Conservation (phyloP, 2,113 vertebrate species). For the Lepus europaeus region DNA sequence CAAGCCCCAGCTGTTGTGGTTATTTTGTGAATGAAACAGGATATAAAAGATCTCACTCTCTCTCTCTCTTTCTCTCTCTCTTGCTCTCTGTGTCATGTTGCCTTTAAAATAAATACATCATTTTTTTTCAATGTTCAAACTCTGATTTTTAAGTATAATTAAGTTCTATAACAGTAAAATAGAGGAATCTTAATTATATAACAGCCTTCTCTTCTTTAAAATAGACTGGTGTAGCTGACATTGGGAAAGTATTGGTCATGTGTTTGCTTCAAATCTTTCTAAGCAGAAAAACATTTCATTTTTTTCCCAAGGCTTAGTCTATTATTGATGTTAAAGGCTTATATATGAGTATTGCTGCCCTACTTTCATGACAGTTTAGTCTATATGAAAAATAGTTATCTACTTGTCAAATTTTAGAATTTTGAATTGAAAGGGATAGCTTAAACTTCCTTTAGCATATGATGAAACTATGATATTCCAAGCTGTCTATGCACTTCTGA, state of each 20-base stretch:
- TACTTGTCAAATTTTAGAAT: not conserved
- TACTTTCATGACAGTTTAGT: not conserved
- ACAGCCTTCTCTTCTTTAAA: not conserved
- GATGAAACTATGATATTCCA: not conserved
- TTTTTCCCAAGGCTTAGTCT: not conserved
- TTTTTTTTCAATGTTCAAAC: not conserved
- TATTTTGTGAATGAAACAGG: no score
- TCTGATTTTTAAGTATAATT: not conserved
- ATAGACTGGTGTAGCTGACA: not conserved
- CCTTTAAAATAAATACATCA: slow-evolving; percentile 42
- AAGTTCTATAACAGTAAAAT: not conserved
- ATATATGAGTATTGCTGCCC: slow-evolving; percentile 30
- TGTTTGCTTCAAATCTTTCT: not conserved
- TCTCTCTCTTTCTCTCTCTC: no score
- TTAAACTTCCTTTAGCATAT: not conserved
- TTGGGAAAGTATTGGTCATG: fast-evolving
- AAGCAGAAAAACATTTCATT: not conserved
- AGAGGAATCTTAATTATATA: fast-evolving
- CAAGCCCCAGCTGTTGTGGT: no score
- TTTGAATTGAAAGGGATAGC: not conserved
- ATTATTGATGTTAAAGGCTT: not conserved
- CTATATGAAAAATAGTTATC: not conserved
- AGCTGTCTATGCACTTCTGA: not conserved
- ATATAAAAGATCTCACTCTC: no score
- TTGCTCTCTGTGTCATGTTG: not conserved